phyloP scores from a whole-genome alignment of 2,888 invertebrate genomes.

The Acleris cristana region DNA sequence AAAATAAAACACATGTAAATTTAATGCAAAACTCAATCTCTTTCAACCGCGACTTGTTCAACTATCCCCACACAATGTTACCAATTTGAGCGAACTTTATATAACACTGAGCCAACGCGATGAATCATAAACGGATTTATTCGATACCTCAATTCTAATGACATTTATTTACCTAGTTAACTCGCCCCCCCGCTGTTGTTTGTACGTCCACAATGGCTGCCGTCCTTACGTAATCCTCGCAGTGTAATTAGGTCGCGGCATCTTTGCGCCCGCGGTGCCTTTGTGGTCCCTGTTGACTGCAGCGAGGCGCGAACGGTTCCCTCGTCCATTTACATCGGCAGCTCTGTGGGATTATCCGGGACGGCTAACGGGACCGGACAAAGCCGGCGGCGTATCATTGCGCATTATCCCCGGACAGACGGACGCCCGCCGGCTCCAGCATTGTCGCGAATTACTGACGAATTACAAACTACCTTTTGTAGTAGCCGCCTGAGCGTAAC shows the following conservation, averaged over 20 bases:
- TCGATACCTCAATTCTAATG: constrained; percentile 28
- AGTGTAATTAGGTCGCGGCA: constrained; percentile 65
- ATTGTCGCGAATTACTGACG: constrained; percentile 78
- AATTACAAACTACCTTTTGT: constrained; percentile 75
- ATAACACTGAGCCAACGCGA: constrained; percentile 5
- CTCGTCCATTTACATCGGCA: constrained; percentile 67
- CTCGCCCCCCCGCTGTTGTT: constrained; percentile 71
- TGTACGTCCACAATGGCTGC: constrained; percentile 57
- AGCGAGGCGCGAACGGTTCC: constrained; percentile 77
- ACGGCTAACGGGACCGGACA: constrained; percentile 74
- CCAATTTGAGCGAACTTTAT: neutral
- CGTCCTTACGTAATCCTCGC: constrained; percentile 73
- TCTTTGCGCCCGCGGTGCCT: constrained; percentile 61
- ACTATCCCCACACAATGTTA: neutral
- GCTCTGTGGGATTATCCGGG: constrained; percentile 78
- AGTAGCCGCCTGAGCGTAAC: constrained; percentile 73
- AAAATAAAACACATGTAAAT: no score
- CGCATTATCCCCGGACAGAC: constrained; percentile 71
- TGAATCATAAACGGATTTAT: constrained; percentile 30
- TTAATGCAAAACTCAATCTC: no score
- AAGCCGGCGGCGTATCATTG: constrained; percentile 75
- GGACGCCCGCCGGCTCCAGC: constrained; percentile 58
- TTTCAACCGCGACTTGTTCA: no score
- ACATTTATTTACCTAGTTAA: constrained; percentile 30
- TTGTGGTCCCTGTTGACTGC: constrained; percentile 67